Evolutionary conservation across 2,888 invertebrate species (phyloP).

Genomic region (Polyommatus iphigenia): DNA sequence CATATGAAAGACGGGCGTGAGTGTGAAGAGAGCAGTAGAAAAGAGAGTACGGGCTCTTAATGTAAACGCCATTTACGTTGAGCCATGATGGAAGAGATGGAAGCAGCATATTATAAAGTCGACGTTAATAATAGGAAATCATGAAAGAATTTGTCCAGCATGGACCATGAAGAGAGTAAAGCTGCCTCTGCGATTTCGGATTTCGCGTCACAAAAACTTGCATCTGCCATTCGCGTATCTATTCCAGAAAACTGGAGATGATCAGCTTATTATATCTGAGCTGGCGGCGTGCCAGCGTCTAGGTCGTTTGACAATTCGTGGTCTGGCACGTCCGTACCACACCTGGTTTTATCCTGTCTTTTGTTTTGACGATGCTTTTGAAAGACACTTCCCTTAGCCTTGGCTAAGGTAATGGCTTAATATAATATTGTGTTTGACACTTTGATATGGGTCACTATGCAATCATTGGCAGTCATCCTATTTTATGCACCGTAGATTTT

Average conservation of each 20-base stretch:
- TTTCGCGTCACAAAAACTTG: background rate
- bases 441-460: background rate
- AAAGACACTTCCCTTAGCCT: background rate
- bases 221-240: background rate
- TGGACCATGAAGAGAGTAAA: too few relatives aligned
- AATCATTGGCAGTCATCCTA: background rate
- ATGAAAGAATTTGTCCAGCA: too few relatives aligned
- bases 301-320: conserved; percentile 16
- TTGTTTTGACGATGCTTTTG: conserved; percentile 1
- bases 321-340: conserved; percentile 4
- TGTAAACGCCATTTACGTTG: too few relatives aligned
- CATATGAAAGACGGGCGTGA: too few relatives aligned
- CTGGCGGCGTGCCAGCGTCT: background rate
- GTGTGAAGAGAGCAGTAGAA: too few relatives aligned
- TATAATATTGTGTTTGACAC: background rate
- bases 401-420: background rate
- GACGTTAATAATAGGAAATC: too few relatives aligned
- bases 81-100: too few relatives aligned
- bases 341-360: conserved; percentile 6
- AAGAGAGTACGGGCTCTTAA: too few relatives aligned
- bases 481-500: background rate
- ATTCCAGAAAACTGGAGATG: conserved; percentile 14
- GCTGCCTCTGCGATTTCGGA: background rate
- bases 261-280: conserved; percentile 7
- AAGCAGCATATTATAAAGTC: too few relatives aligned